These are phyloP conservation scores for Lophius americanus DNA, from an alignment of 2,797 vertebrate genomes.

Conservation along the genomic window DNA sequence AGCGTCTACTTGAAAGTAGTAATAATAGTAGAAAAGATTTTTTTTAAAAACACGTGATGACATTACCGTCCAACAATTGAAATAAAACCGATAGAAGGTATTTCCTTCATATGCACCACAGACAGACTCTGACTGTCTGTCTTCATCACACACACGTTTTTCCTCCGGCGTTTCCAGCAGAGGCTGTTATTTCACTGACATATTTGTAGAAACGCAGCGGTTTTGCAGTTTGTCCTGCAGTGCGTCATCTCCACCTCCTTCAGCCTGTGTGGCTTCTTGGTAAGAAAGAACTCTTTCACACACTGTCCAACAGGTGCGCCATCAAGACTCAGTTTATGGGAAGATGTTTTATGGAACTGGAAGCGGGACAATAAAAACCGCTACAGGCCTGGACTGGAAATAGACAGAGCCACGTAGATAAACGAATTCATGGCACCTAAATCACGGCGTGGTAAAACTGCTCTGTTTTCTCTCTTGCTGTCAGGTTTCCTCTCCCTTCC, in stretches of 20 bases:
- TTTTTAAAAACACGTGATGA: too few relatives aligned
- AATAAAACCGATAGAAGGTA: too few relatives aligned
- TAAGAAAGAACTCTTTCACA: conserved; percentile 56
- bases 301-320: conserved; percentile 50
- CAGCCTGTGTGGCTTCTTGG: conserved; percentile 52
- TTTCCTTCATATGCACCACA: too few relatives aligned
- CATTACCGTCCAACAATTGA: too few relatives aligned
- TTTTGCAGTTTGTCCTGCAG: conserved; percentile 20
- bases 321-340: conserved; percentile 46
- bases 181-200: conserved; percentile 37
- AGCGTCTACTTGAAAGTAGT: too few relatives aligned
- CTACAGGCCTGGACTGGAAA: conserved; percentile 43
- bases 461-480: conserved; percentile 32
- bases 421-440: conserved; percentile 47
- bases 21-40: too few relatives aligned
- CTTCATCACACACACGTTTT: too few relatives aligned
- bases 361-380: conserved; percentile 55
- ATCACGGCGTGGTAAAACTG: conserved; percentile 22
- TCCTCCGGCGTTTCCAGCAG: neutral
- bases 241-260: conserved; percentile 16
- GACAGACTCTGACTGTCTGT: neutral
- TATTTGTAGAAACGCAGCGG: neutral
- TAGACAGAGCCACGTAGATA: conserved; percentile 45
- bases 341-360: conserved; percentile 60
- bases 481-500: conserved; percentile 20